Evolutionary conservation across 2,113 vertebrate genomes (phyloP), one percentile per base, ranked within the genome.

Genomic region (Hippopotamus amphibius): DNA sequence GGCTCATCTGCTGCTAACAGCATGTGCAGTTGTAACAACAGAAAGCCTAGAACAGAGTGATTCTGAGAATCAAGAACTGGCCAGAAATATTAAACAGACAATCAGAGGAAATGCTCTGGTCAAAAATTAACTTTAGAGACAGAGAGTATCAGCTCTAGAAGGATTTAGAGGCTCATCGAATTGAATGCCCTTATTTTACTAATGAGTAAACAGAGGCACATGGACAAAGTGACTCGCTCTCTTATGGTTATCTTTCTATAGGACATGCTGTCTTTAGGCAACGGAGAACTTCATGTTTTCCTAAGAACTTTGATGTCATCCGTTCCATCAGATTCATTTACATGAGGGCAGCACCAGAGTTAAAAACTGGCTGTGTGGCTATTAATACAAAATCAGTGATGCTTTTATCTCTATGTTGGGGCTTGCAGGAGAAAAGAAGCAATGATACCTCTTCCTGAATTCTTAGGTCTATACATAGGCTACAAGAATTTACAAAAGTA

Each of bases 41-140:
- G 21, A 55, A 81, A 96, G 41, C 59, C 74, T 80, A 74, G 96
- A 90, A 97, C 69, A 81, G n/a, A 93, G 87, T 24, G 87, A 92
- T 66, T 66, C 89, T 61, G 92, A 95, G 74, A 90, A 80, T 14
- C 24, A 33, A 57, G 80, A 77, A 57, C 2, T 90, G 92, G 95
- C 69, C 0, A 2, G 92, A 89, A 50, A 76, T 50, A 43, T 5
- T 17, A 68, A 33, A n/a, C 65, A 24, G 26, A 30, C 46, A 30
- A 81, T 11, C 17, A 65, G 68, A 46, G 33, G n/a, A 66, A 89
- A 85, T 3, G 46, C 1, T 86, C 13, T 21, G 12, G 24, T 57
- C 33, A 46, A 71, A 86, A 37, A 41, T n/a, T 28, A 21, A 30
- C n/a, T 65, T 82, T 50, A 9, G 41, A 82, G 65, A 69, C 28